Conservation (phyloP, 2,888 invertebrate genomes). For the Acanthosepion lycidas region DNA sequence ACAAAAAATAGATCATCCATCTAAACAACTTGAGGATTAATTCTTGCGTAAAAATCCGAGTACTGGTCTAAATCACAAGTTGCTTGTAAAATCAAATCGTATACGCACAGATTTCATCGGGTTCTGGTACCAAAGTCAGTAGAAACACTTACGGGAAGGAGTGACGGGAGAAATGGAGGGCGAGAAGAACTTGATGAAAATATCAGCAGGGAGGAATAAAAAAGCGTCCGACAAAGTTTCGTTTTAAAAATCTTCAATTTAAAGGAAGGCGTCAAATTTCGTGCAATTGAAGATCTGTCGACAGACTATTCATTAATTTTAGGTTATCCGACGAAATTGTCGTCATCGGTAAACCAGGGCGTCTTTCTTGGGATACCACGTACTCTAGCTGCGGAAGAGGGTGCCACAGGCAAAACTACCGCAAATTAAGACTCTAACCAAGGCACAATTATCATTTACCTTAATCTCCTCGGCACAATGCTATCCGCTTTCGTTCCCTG, state of each 20-base stretch:
- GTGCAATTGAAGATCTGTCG: background rate
- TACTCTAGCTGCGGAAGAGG: background rate
- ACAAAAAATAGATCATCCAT: too few relatives aligned
- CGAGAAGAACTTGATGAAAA: background rate
- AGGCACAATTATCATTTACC: background rate
- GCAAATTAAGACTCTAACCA: background rate
- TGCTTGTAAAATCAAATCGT: too few relatives aligned
- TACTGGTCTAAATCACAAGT: too few relatives aligned
- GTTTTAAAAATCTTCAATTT: background rate
- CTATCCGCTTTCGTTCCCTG: background rate
- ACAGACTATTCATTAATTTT: background rate
- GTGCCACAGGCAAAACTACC: background rate
- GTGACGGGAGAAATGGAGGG: background rate
- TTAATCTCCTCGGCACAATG: background rate
- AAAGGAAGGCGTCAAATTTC: background rate
- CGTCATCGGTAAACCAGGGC: conserved; percentile 7
- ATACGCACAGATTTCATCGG: background rate
- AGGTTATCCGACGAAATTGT: conserved; percentile 1
- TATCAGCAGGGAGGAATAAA: background rate
- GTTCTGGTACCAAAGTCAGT: background rate
- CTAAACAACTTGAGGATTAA: too few relatives aligned
- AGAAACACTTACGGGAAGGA: background rate
- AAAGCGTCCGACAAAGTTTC: background rate
- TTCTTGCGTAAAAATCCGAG: too few relatives aligned
- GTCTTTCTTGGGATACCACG: background rate